Evolutionary conservation across 64 coral and sea anemone species (phyloP), one percentile per base, ranked within the genome.

Genomic region (Trachythela sp.): DNA sequence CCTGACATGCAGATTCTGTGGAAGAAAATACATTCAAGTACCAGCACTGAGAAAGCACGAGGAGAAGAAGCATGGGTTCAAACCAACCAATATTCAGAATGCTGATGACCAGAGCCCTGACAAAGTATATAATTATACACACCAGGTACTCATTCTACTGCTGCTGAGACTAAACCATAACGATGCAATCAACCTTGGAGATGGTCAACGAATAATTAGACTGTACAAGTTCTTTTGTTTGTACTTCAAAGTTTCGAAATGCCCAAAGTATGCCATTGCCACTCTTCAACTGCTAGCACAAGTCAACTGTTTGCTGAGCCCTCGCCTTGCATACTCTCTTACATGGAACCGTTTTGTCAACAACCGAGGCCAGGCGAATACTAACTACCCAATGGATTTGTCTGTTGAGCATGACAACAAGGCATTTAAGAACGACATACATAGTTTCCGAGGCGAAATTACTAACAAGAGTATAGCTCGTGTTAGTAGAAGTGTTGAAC

Each of bases 321-420:
- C 87, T 6, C 36, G 92, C 5, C 31, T 93, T 31, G 92, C 87
- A 11, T 43, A 93, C 34, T 93, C 92, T 0, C 64, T 93, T 0
- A 89, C 38, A 5, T 93, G 92, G 87, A 93, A 93, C 30, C 43
- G 92, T 6, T 93, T 93, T 93, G 92, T 89, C 0, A 93, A 93
- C 45, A 38, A 93, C 18, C 83, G 85, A 31, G 92, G 83, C 5
- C 13, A 89, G n/a, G 1, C 27, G 24, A 83, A 93, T 31, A 56
- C 87, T 22, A 93, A 94, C 51, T 45, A 84, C 31, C 88, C 92
- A 26, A 94, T 94, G 92, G 88, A 94, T 70, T 52, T 90, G 26
- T 45, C 40, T 2, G 38, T 94, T 18, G 88, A 90, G 29, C 92
- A 94, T 87, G 92, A 94, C 22, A 94, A 92, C 70, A 92, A 92